A percentile compares a stretch with the other conserved stretches of the same genome.
phyloP scores from a whole-genome alignment of 2,797 vertebrate species.

The Merluccius polli region DNA sequence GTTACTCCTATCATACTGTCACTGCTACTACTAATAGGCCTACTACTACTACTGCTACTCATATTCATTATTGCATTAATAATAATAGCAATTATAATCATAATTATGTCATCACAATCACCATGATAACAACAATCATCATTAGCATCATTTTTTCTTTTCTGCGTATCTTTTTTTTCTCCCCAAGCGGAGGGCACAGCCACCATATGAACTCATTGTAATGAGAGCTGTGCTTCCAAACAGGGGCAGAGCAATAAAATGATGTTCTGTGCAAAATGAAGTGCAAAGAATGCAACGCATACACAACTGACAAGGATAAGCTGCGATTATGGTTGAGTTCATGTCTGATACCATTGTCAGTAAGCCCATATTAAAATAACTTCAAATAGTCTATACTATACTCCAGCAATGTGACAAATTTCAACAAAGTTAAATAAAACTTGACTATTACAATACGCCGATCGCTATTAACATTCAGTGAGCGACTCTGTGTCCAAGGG shows the following conservation, averaged over 20 bases:
- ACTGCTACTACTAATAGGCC: not conserved
- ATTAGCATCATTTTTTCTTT: not conserved
- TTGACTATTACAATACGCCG: not conserved
- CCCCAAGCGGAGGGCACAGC: not conserved
- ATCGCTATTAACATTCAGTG: slow-evolving; percentile 34
- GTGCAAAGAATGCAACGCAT: not conserved
- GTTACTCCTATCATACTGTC: no score
- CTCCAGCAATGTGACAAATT: slow-evolving; percentile 30
- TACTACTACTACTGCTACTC: not conserved
- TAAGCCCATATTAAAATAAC: slow-evolving; percentile 21
- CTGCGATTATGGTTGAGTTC: slow-evolving; percentile 14
- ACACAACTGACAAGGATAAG: not conserved
- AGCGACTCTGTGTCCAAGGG: no score
- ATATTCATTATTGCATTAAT: not conserved
- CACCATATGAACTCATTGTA: slow-evolving; percentile 24
- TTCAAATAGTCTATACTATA: slow-evolving; percentile 15
- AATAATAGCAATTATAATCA: not conserved
- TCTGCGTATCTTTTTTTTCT: no score
- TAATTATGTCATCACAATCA: not conserved
- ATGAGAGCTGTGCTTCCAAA: slow-evolving; percentile 21
- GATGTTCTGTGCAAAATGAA: slow-evolving; percentile 7
- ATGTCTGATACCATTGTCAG: slow-evolving; percentile 3
- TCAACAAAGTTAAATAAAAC: slow-evolving; percentile 7
- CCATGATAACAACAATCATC: not conserved
- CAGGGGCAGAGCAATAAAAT: slow-evolving; percentile 16